Evolutionary conservation across 1,140 invertebrate species (phyloP), one percentile per base, ranked within the genome.

Genomic region (Protaetia brevitarsis): DNA sequence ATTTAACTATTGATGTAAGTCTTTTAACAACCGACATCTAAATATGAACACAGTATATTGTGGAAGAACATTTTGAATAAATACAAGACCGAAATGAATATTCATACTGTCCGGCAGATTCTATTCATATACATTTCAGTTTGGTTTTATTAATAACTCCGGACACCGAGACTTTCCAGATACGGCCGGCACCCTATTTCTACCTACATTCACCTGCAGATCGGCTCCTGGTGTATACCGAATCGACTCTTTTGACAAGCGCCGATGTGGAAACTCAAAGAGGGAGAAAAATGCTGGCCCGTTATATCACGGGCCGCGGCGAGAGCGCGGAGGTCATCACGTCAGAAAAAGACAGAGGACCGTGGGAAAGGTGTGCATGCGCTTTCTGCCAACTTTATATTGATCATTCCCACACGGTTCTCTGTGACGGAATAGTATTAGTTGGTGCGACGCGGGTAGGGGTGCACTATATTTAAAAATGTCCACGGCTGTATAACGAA

Each of bases 191-290:
- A n/a, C n/a, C n/a, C n/a, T n/a, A n/a, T n/a, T n/a, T n/a, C n/a
- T n/a, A n/a, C n/a, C n/a, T 51, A 23, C 26, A 23, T 51, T 21
- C 26, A 59, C 26, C 57, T 59, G 30, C 57, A 59, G 27, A 59
- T 31, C 29, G 11, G 57, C 1, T 21, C 23, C 6, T 28, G 29
- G 19, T 29, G 27, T 59, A 59, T 59, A 16, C 57, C 11, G 13
- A 19, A 59, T 59, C 57, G 23, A 31, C 10, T 27, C 57, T 59
- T 59, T 59, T 59, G 57, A 59, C 29, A 59, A 31, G 57, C 57
- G 57, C 27, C 57, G 26, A 59, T n/a, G 27, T 59, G 57, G 57
- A 59, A 59, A 59, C n/a, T 59, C 57, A 59, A 59, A 59, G 57
- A 59, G 57, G 28, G 57, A 59, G 57, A 28, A 59, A 59, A 30